phyloP scores from a whole-genome alignment of 2,888 invertebrate genomes.

The Rhogogaster chlorosoma region DNA sequence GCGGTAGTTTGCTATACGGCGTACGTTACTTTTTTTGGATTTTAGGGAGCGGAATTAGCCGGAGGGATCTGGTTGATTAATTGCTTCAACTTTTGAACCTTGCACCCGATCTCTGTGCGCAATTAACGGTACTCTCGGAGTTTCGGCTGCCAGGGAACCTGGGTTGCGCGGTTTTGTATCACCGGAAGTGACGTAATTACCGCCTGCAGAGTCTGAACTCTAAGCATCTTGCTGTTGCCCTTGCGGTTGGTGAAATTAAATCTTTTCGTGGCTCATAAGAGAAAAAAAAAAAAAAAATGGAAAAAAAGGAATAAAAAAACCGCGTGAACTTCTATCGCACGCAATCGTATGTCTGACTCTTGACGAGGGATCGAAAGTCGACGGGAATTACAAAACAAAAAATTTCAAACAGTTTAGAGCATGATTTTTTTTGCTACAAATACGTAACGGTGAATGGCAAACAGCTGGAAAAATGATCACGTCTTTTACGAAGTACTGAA shows the following conservation, averaged over 20 bases:
- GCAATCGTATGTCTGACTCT: neutral
- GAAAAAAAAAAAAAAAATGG: neutral
- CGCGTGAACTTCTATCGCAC: neutral
- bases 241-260: constrained; percentile 37
- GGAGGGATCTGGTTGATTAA: constrained; percentile 32
- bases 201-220: constrained; percentile 37
- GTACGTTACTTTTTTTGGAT: constrained; percentile 1
- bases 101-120: constrained; percentile 39
- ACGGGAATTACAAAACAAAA: neutral
- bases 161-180: constrained; percentile 31
- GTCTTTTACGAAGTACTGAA: neutral
- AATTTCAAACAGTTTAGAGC: neutral
- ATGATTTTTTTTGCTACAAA: neutral
- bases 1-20: neutral
- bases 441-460: constrained; percentile 17
- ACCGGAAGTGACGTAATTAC: constrained; percentile 43
- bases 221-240: constrained; percentile 16
- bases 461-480: neutral
- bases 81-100: constrained; percentile 45
- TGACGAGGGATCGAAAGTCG: constrained; percentile 27
- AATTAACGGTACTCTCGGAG: constrained; percentile 35
- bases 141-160: constrained; percentile 13
- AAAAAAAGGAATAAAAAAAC: neutral
- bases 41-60: neutral
- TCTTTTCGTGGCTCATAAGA: constrained; percentile 20